These are phyloP conservation scores for Pheosia tremula DNA, from an alignment of 2,888 invertebrate species.

Conservation along the genomic window DNA sequence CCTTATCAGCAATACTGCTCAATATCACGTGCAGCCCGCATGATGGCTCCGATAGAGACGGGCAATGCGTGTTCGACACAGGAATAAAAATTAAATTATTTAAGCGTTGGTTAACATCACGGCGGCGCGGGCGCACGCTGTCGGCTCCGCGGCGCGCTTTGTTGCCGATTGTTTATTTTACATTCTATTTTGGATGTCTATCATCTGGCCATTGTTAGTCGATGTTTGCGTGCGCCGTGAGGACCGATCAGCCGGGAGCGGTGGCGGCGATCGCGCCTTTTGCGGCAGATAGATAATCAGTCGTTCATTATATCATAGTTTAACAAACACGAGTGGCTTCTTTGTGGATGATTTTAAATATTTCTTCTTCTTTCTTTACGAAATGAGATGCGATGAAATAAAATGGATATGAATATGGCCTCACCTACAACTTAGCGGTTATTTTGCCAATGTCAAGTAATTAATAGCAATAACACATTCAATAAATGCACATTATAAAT, in stretches of 20 bases:
- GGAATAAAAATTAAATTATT: background rate
- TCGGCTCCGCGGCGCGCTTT: conserved; percentile 70
- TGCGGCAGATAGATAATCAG: conserved; percentile 42
- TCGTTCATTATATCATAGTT: conserved; percentile 8
- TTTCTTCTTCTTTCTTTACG: too few species aligned
- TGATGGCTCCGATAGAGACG: conserved; percentile 27
- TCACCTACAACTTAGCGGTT: too few species aligned
- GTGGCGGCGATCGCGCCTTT: conserved; percentile 63
- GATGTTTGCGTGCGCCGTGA: conserved; percentile 64
- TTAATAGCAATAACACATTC: too few species aligned
- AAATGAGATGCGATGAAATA: too few species aligned
- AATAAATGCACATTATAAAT: too few species aligned
- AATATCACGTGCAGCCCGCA: conserved; percentile 45
- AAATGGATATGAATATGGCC: too few species aligned
- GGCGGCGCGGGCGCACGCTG: conserved; percentile 37
- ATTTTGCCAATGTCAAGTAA: too few species aligned
- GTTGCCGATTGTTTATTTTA: conserved; percentile 79
- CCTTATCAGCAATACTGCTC: conserved; percentile 34
- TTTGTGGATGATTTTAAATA: too few species aligned
- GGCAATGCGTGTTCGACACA: background rate
- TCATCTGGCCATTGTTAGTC: conserved; percentile 83
- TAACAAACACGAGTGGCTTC: too few species aligned
- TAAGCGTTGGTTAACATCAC: conserved; percentile 68
- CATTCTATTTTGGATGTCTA: conserved; percentile 81
- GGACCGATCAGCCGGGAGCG: conserved; percentile 49